These are phyloP conservation scores for Spea hammondii DNA, from an alignment of 2,797 vertebrate genomes.

Conservation along the genomic window DNA sequence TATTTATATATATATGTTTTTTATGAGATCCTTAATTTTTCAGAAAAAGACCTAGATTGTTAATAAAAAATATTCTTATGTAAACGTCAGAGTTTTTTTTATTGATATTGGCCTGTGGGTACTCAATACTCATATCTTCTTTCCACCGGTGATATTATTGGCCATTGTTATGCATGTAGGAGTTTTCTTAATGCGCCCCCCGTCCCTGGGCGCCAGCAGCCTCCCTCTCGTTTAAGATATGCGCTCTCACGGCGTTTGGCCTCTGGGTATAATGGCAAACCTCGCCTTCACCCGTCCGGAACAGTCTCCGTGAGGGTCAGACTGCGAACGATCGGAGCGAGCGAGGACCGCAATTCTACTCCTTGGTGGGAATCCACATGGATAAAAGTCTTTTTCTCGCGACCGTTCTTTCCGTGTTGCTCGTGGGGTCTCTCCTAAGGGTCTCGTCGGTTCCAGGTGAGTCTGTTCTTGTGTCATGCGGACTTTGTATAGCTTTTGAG, in stretches of 20 bases:
- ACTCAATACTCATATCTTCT: no score
- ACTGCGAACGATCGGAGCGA: not conserved
- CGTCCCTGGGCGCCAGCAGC: not conserved
- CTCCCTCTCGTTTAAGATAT: slow-evolving; percentile 24
- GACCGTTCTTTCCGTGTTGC: slow-evolving; percentile 35
- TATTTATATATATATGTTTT: no score
- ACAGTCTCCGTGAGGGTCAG: slow-evolving; percentile 9
- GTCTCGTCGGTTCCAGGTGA: slow-evolving; percentile 53
- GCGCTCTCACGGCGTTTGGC: slow-evolving; percentile 21
- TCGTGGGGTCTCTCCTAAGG: slow-evolving; percentile 22
- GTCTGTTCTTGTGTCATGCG: not conserved
- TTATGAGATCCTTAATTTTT: not conserved
- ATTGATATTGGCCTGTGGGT: no score
- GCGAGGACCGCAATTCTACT: not conserved
- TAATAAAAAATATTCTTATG: no score
- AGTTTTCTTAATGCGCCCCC: no score
- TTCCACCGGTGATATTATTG: not conserved
- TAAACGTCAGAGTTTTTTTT: no score
- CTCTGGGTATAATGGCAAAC: slow-evolving; percentile 25
- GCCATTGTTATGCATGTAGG: not conserved
- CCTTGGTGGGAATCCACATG: not conserved
- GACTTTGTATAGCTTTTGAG: no score
- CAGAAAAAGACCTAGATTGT: not conserved
- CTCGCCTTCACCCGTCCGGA: slow-evolving; percentile 25
- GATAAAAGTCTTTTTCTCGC: not conserved